Base-by-base conservation (phyloP, 2,113 vertebrate genomes). In the Laticauda laticaudata region DNA sequence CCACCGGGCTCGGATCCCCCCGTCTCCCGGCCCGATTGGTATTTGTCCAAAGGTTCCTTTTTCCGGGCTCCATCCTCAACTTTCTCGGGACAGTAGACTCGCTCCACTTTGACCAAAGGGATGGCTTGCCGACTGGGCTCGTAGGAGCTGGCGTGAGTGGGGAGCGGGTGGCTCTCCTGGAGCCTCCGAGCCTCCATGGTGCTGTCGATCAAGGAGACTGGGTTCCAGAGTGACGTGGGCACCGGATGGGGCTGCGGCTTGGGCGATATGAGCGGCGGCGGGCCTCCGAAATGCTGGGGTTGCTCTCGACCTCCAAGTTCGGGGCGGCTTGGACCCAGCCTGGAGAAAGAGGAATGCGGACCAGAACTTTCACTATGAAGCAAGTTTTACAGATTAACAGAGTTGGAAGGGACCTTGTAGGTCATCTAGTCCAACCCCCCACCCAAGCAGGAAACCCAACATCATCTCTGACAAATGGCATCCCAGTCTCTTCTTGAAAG, bases 251-350 rank as follows among this genome's bases (percentile, higher is more conserved):
- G 98, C 93, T 98, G 98, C 24, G 98, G 98, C 86, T 99, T 99
- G 29, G 99, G 99, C 0, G 99, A 99, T 96, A 99, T 99, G 97
- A 99, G 99, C 0, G 99, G 99, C 0, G 99, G 99, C 6, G 99
- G 99, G 11, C 98, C 99, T 0, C 99, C 99, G 2, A 99, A 98
- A 95, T 98, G 99, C 95, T 98, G 98, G 18, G 98, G 97, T 2
- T 97, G 94, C 86, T 99, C 99, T 15, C 99, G 97, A 94, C 97
- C 93, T 91, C 97, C 96, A 0, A 97, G 94, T 51, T 99, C 99
- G 0, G 98, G 98, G 93, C 98, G 98, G 96, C 97, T 98, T 26
- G 98, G 96, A 94, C 98, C 97, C 0, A 97, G 96, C 97, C 99
- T 99, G 96, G 0, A 3, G 56, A 93, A 56, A 26, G 93, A 93